Percentiles rank a stretch among this genome's conserved stretches.
These are phyloP conservation scores for Eupithecia abbreviata DNA, from an alignment of 2,888 invertebrate species.

Conservation along the genomic window DNA sequence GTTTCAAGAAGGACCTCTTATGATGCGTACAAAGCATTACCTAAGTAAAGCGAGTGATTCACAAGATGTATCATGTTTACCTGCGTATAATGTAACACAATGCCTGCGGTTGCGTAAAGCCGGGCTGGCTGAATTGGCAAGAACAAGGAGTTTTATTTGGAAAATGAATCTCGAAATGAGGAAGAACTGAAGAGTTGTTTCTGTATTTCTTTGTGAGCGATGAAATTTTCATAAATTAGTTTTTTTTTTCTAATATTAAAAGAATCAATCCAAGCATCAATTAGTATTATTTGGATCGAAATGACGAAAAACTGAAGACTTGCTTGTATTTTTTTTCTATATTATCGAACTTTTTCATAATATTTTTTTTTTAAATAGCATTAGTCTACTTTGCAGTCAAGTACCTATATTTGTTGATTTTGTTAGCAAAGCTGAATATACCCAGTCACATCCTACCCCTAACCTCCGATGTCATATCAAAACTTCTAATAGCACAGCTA, in stretches of 20 bases:
- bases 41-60: conserved; percentile 27
- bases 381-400: neutral
- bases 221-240: neutral
- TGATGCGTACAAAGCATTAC: conserved; percentile 19
- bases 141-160: conserved; percentile 8
- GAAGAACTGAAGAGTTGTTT: neutral
- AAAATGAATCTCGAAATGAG: neutral
- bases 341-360: too few species aligned
- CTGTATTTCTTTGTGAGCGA: neutral
- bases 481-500: too few species aligned
- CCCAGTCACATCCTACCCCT: neutral
- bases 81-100: conserved; percentile 17
- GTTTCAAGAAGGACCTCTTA: conserved; percentile 17
- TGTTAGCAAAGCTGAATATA: neutral
- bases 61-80: conserved; percentile 14
- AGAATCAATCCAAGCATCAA: too few species aligned
- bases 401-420: neutral
- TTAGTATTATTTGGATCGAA: too few species aligned
- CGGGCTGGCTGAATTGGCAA: conserved; percentile 13
- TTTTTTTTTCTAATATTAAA: too few species aligned
- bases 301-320: too few species aligned
- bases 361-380: neutral
- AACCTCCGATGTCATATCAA: too few species aligned
- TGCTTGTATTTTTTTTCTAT: too few species aligned
- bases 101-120: conserved; percentile 22